These are phyloP conservation scores for Blennius ocellaris DNA, from an alignment of 2,113 vertebrate species.

Conservation along the genomic window DNA sequence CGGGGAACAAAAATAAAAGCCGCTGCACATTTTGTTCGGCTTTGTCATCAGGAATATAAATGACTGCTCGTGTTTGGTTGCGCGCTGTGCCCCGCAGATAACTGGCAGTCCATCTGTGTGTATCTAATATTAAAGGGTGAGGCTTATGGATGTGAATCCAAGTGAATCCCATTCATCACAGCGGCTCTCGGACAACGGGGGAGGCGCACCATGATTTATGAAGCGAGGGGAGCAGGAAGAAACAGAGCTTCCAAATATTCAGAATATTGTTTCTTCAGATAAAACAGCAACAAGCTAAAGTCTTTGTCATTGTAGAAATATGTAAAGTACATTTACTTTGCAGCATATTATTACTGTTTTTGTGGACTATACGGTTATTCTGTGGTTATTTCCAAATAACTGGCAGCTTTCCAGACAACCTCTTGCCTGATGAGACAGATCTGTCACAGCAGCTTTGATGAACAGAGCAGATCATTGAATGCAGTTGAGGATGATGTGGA, in stretches of 20 bases:
- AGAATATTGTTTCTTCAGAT: too few relatives aligned
- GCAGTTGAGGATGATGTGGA: too few relatives aligned
- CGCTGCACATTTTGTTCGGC: background rate
- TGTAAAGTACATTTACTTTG: too few relatives aligned
- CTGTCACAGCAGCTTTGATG: too few relatives aligned
- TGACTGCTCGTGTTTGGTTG: constrained; percentile 4
- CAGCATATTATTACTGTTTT: background rate
- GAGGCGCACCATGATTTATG: constrained; percentile 26
- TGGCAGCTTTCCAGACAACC: background rate
- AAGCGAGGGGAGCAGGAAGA: background rate
- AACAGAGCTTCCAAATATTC: too few relatives aligned
- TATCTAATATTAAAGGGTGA: constrained; percentile 33
- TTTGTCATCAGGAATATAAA: constrained; percentile 22
- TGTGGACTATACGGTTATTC: background rate
- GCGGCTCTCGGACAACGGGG: background rate
- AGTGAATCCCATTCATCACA: constrained; percentile 36
- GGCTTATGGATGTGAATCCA: constrained; percentile 33
- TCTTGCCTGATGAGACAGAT: background rate
- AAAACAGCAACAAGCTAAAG: too few relatives aligned
- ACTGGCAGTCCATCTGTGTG: background rate
- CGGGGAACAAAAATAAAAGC: background rate
- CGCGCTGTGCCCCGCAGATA: constrained; percentile 17
- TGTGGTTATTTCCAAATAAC: constrained; percentile 10
- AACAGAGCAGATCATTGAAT: too few relatives aligned
- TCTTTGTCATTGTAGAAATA: too few relatives aligned